Evolutionary conservation across 1,140 invertebrate genomes (phyloP), one percentile per base, ranked within the genome.

Genomic region (Drosophila simulans): DNA sequence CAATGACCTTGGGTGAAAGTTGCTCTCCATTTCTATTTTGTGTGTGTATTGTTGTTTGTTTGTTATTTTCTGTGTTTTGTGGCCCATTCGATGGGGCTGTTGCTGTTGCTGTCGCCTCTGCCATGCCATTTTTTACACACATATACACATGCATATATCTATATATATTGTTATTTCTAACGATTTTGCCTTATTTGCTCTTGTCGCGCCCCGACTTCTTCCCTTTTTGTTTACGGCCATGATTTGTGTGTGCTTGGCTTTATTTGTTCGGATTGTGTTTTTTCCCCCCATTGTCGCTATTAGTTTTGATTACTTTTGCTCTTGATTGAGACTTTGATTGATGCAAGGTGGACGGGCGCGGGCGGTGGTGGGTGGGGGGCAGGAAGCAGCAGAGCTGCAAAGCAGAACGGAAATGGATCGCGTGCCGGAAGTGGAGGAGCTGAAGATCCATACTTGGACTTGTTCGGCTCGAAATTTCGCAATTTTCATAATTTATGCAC

Each of bases 1-100:
- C 88, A 90, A 90, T 90, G 88, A 90, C 88, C 88, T 90, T 90
- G 88, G 88, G 88, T 91, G 88, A 90, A 90, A 90, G 88, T 91
- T 91, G 88, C 88, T 91, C 88, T 90, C 82, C 77, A 90, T 91
- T 90, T 90, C 80, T 86, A 83, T 90, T 90, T 90, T 86, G 68
- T 73, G 22, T 40, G 52, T 70, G 56, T 56, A 17, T 70, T 43
- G 52, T 69, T 69, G 68, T 69, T 56, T 66, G 34, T 77, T 70
- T 77, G 42, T 68, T 31, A 31, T 71, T 64, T 55, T 54, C 42
- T 45, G 15, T 45, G 17, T 45, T 45, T 45, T 57, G 65, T 52
- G 56, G 51, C 55, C 62, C 56, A 63, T 76, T 77, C 51, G 42
- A 43, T 58, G 69, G 58, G 31, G 2, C 10, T 31, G 31, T 49